Evolutionary conservation across 2,888 invertebrate species (phyloP).

Genomic region (Idaea aversata): DNA sequence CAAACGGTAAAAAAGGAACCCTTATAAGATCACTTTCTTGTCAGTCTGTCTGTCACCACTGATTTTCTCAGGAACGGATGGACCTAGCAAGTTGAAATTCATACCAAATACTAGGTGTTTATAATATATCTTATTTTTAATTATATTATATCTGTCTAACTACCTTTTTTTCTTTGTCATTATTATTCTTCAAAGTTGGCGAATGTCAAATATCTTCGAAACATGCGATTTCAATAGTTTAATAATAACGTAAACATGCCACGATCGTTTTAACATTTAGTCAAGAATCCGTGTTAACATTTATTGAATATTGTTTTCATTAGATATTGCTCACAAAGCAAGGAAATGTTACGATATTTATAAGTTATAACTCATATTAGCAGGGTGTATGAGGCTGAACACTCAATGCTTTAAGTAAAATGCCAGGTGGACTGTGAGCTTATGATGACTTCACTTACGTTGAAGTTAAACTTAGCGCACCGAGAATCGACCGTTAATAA

Average conservation of each 20-base stretch:
- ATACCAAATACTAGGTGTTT: too few relatives aligned
- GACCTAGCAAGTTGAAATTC: too few relatives aligned
- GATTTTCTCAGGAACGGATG: too few relatives aligned
- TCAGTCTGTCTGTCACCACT: too few relatives aligned
- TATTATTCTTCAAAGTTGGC: too few relatives aligned
- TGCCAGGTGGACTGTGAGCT: neutral
- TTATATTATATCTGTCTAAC: too few relatives aligned
- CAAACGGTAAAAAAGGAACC: too few relatives aligned
- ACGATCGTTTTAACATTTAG: neutral
- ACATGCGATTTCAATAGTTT: neutral
- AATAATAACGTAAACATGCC: neutral
- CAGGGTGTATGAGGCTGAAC: constrained; percentile 3
- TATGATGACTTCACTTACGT: neutral
- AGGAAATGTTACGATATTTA: neutral
- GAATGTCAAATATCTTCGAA: neutral
- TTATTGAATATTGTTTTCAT: neutral
- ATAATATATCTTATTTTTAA: too few relatives aligned
- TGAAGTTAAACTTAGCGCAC: too few relatives aligned
- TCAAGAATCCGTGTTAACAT: neutral
- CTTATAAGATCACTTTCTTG: too few relatives aligned
- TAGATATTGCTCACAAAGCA: neutral
- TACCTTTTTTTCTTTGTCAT: too few relatives aligned
- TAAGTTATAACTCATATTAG: neutral
- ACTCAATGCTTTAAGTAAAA: neutral
- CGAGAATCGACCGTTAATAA: too few relatives aligned